Evolutionary conservation across 2,888 invertebrate genomes (phyloP), one percentile per base, ranked within the genome.

Genomic region (Nebria salina): DNA sequence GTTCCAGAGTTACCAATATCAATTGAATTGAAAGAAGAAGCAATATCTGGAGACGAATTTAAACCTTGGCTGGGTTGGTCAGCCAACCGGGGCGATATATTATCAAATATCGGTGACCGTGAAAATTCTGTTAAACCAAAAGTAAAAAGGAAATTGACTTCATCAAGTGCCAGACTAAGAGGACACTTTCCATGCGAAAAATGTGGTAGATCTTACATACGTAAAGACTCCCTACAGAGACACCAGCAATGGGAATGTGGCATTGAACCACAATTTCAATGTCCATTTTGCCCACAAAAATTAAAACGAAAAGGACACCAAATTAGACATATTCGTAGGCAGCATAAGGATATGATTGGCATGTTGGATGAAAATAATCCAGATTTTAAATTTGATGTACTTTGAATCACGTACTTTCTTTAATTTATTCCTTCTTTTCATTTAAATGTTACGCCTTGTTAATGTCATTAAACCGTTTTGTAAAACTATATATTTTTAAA

Each of bases 171-270:
- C 82, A 84, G 88, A 82, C 87, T 88, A 70, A 85, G 86, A 70
- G 89, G 89, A 3, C 89, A 91, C 85, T 91, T 90, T 86, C 86
- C 91, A 83, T 94, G 94, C 89, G 91, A 91, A 83, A 91, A 91
- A 84, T 96, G 96, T 88, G 93, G 94, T 81, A 95, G 95, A 88
- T 92, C 92, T 83, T 96, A 96, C 90, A 93, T 93, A 87, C 91
- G 93, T 87, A 94, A 94, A 87, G 94, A 94, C 84, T 95, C 94
- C n/a, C 89, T 95, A 82, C 94, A 93, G 87, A 91, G 95, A 82
- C 95, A 95, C 88, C 91, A 93, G 86, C 93, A 93, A 86, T 94
- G 94, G 89, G 95, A 95, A 87, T 96, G 95, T 87, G 92, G 93
- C 84, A 93, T 93, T 87, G 92, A 92, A 85, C 94, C 94, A 25